These are phyloP conservation scores for Archilochus colubris DNA, from an alignment of 2,113 vertebrate species.

Conservation along the genomic window DNA sequence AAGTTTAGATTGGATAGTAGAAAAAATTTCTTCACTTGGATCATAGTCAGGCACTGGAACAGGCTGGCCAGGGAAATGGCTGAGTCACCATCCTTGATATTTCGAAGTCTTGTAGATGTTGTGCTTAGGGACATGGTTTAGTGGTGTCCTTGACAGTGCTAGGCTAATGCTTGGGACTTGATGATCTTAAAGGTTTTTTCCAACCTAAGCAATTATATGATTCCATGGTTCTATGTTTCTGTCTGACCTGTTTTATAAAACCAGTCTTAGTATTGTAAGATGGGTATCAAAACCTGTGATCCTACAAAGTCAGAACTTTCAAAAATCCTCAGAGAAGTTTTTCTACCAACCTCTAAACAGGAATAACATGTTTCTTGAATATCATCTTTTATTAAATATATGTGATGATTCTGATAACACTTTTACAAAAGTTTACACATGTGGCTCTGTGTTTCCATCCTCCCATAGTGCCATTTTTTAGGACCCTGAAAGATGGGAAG, in stretches of 20 bases:
- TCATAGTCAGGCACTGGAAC: too few species aligned
- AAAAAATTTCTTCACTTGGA: too few species aligned
- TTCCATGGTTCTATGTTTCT: not conserved
- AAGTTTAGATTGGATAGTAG: too few species aligned
- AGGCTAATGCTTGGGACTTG: not conserved
- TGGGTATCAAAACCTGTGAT: not conserved
- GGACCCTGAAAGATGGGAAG: not conserved
- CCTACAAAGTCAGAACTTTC: not conserved
- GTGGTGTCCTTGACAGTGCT: not conserved
- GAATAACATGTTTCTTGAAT: not conserved
- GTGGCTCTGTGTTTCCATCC: accelerated
- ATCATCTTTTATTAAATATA: not conserved
- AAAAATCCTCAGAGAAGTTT: not conserved
- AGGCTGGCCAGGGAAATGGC: too few species aligned
- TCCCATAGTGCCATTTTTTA: accelerated
- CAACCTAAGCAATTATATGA: too few species aligned
- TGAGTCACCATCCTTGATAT: not conserved
- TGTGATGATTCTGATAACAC: not conserved
- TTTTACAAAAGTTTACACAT: not conserved
- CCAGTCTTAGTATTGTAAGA: accelerated
- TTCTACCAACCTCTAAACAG: not conserved
- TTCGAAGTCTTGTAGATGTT: not conserved
- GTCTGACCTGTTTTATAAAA: not conserved
- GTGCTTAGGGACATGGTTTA: not conserved
- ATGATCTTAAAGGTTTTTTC: not conserved